Percentiles rank a stretch among this genome's conserved stretches.
phyloP scores from a whole-genome alignment of 2,113 vertebrate species.

The Muntiacus reevesi region DNA sequence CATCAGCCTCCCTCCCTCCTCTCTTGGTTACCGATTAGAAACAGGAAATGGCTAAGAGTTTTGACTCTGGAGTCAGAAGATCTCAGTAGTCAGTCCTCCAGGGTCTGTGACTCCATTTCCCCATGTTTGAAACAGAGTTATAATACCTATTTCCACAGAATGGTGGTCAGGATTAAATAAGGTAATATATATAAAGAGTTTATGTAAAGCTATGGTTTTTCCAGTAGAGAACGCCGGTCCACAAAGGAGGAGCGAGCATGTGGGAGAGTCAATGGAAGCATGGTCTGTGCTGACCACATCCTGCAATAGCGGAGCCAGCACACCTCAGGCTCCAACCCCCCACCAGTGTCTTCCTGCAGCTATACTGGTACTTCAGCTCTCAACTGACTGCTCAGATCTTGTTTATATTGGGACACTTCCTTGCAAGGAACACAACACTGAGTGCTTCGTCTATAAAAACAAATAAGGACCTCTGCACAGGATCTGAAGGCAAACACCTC shows the following conservation, averaged over 20 bases:
- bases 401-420: not conserved
- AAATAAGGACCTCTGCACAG: not conserved
- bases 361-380: not conserved
- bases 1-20: not conserved
- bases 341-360: not conserved
- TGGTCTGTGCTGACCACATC: not conserved
- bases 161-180: constrained; percentile 25
- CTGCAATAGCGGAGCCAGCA: not conserved
- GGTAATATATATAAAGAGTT: not conserved
- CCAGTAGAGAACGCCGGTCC: not conserved
- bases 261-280: not conserved
- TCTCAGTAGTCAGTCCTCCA: not conserved
- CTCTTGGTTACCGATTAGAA: not conserved
- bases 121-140: not conserved
- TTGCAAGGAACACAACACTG: not conserved
- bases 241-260: not conserved
- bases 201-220: not conserved
- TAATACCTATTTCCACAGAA: not conserved
- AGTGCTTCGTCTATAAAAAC: not conserved
- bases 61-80: not conserved
- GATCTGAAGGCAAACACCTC: constrained; percentile 1
- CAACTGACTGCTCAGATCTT: not conserved
- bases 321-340: not conserved
- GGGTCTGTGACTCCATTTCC: not conserved
- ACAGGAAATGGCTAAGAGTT: not conserved